Conservation (phyloP, 2,888 invertebrate genomes). For the Vesta saturnalis region DNA sequence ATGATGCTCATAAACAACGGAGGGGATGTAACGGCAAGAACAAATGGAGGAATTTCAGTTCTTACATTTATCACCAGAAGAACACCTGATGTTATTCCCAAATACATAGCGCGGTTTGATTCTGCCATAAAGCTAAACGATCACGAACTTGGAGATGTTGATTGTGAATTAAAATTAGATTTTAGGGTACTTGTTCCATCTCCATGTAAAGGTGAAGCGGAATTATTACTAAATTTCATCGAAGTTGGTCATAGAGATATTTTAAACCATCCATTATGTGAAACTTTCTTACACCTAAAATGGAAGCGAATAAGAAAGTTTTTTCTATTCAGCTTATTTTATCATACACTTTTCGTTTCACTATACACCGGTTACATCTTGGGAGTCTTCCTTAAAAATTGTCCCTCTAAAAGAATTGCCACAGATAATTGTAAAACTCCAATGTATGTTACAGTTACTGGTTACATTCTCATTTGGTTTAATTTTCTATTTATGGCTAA, state of each 20-base stretch:
- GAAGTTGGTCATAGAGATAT: constrained; percentile 84
- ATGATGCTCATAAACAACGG: constrained; percentile 78
- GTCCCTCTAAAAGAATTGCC: constrained; percentile 47
- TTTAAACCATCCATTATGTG: constrained; percentile 84
- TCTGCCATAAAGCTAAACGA: constrained; percentile 81
- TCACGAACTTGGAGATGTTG: constrained; percentile 86
- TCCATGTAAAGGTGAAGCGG: constrained; percentile 73
- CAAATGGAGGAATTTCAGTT: constrained; percentile 83
- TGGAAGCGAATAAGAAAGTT: constrained; percentile 86
- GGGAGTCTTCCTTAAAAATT: constrained; percentile 68
- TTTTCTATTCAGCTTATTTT: constrained; percentile 80
- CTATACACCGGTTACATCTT: constrained; percentile 79
- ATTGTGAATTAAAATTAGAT: constrained; percentile 81
- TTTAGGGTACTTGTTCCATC: constrained; percentile 71
- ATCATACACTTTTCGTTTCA: constrained; percentile 79
- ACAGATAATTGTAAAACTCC: constrained; percentile 49
- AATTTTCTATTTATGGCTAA: constrained; percentile 74
- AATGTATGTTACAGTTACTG: constrained; percentile 54
- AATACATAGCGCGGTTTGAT: constrained; percentile 71
- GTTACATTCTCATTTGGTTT: constrained; percentile 71
- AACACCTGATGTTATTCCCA: constrained; percentile 83
- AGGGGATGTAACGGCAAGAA: constrained; percentile 82
- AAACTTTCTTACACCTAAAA: constrained; percentile 85
- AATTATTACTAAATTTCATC: constrained; percentile 75
- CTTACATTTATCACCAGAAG: constrained; percentile 84